phyloP scores from a whole-genome alignment of 2,797 vertebrate genomes.

The Natrix natrix region DNA sequence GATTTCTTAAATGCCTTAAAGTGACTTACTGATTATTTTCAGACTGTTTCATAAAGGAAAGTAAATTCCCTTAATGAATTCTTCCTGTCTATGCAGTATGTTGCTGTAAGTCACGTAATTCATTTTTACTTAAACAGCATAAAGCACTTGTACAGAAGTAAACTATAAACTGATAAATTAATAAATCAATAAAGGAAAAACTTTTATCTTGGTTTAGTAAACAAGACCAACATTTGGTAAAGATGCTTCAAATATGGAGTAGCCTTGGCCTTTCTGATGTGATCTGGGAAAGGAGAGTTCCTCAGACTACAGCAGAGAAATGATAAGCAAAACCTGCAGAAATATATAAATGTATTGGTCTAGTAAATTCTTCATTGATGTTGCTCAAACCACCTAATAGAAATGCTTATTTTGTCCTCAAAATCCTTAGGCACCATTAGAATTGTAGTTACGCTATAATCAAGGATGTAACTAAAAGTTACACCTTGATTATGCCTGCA shows the following conservation, averaged over 20 bases:
- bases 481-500: neutral
- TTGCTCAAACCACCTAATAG: neutral
- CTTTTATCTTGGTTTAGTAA: neutral
- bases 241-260: neutral
- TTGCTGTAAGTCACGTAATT: neutral
- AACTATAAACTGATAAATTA: neutral
- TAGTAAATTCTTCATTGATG: neutral
- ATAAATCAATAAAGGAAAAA: neutral
- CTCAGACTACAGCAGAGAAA: neutral
- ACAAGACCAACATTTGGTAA: neutral
- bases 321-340: neutral
- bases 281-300: neutral
- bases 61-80: neutral
- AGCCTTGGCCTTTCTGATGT: neutral
- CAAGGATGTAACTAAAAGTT: neutral
- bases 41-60: neutral
- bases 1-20: neutral
- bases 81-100: neutral
- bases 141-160: neutral
- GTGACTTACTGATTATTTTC: neutral
- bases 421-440: too few species aligned
- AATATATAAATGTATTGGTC: neutral
- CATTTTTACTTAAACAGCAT: neutral
- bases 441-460: too few species aligned
- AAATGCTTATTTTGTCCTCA: neutral